A percentile compares a stretch with the other conserved stretches of the same genome.
Evolutionary conservation across 2,797 vertebrate genomes (phyloP).

Genomic region (Pseudotriccus pelzelni): DNA sequence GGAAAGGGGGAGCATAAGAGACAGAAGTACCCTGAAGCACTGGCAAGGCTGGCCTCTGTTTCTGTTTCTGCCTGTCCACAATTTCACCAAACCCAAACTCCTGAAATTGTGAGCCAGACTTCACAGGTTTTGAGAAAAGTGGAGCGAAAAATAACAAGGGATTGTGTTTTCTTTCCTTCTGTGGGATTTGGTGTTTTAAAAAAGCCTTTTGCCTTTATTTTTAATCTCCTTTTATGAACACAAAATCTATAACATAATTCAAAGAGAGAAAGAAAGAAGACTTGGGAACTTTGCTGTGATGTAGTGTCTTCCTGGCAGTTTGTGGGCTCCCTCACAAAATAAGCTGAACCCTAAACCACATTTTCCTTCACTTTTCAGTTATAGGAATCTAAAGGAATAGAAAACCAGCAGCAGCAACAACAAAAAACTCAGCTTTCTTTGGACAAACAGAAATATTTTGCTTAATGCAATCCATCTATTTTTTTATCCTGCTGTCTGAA

Average conservation of each 20-base stretch:
- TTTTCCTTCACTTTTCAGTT: not conserved
- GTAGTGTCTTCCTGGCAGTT: not conserved
- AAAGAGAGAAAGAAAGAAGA: not conserved
- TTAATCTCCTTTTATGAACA: not conserved
- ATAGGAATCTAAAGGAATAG: not conserved
- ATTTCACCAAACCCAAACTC: not conserved
- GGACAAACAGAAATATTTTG: slow-evolving; percentile 2
- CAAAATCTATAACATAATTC: not conserved
- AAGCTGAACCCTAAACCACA: not conserved
- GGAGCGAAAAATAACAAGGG: not conserved
- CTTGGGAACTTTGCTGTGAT: not conserved
- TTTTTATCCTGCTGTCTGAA: slow-evolving; percentile 17
- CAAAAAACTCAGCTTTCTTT: not conserved
- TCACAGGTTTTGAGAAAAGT: not conserved
- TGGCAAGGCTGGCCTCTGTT: rapidly evolving
- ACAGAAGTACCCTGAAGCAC: not conserved
- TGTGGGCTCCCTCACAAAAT: not conserved
- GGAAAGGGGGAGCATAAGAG: not conserved
- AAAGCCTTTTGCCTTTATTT: not conserved
- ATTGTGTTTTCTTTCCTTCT: not conserved
- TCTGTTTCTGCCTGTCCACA: not conserved
- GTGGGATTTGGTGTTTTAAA: not conserved
- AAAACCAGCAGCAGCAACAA: not conserved
- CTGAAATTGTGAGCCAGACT: rapidly evolving
- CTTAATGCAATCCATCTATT: not conserved